Evolutionary conservation across 2,888 invertebrate genomes (phyloP), one percentile per base, ranked within the genome.

Genomic region (Diadromus collaris): DNA sequence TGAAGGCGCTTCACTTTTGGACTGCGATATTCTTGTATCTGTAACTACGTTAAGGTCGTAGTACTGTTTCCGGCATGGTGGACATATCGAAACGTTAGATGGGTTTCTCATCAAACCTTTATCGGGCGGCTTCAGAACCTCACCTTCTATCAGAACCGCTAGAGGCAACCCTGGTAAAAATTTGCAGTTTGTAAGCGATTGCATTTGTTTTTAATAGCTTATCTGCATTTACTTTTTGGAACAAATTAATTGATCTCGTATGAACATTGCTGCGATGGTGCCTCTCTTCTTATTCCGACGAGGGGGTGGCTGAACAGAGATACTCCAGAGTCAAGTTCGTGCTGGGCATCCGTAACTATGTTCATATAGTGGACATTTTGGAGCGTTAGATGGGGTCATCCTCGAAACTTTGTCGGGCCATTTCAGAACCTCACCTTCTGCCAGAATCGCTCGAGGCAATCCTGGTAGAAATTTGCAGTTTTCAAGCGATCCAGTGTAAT

Each of bases 241-340:
- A 7, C 34, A 5, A 34, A 34, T 34, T 41, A n/a, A n/a, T n/a
- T n/a, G n/a, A n/a, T n/a, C n/a, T n/a, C n/a, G n/a, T n/a, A n/a
- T n/a, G n/a, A n/a, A n/a, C n/a, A n/a, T n/a, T n/a, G n/a, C n/a
- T n/a, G n/a, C n/a, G n/a, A n/a, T n/a, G n/a, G n/a, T n/a, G n/a
- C n/a, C n/a, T n/a, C n/a, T n/a, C n/a, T n/a, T n/a, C n/a, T n/a
- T n/a, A n/a, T n/a, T n/a, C n/a, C n/a, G n/a, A n/a, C n/a, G n/a
- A n/a, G n/a, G 58, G 58, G 69, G 63, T 71, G 41, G 29, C 34
- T 24, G 21, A 64, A 64, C 63, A 16, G 13, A 54, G 27, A 48
- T 19, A 46, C 58, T 60, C 44, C 64, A 32, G 51, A 74, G 38
- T 16, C 13, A 41, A 16, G 16, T 41, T 41, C 16, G 38, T 16